Base-by-base conservation (phyloP, 2,888 invertebrate genomes). In the Mayetiola destructor region DNA sequence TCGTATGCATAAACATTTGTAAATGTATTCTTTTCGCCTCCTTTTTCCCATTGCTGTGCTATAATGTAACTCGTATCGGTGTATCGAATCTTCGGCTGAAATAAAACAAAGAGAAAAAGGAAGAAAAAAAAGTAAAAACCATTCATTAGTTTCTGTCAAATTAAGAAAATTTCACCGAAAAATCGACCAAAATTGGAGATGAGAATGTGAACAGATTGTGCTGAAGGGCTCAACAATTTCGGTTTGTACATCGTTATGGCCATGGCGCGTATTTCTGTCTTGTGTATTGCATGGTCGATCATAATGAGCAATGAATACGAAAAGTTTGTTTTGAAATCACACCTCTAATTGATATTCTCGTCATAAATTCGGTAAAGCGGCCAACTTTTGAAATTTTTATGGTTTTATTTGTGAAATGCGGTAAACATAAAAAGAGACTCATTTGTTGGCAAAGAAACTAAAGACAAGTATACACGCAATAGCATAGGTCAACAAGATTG, bases 21-120 rank as follows among this genome's bases (percentile, higher is more conserved):
- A 59, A 63, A 64, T 35, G 63, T 62, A 55, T 62, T 61, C 60
- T 63, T 62, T 58, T 62, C 64, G 57, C 63, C 60, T 9, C 59
- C 60, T 60, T 61, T 61, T 54, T 61, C 57, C 64, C 64, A 64
- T 59, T 63, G 63, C 42, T 63, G 63, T 60, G 61, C 62, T 48
- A 64, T 63, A 58, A 64, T 59, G 59, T 61, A 63, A 48, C 62
- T 61, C 54, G 63, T 63, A 56, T 64, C 64, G 55, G 62, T 61
- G 59, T 64, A 64, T 30, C 64, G 62, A 16, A 64, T 60, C 59
- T 62, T 63, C 56, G 63, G 63, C 64, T 64, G 61, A 57, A 63
- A 63, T 29, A 23, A 37, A 37, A 40, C 5, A 32, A 32, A n/a
- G 14, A 36, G n/a, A n/a, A n/a, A n/a, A n/a, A n/a, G n/a, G n/a